Evolutionary conservation across 2,888 invertebrate species (phyloP), one percentile per base, ranked within the genome.

Genomic region (Caenorhabditis sulstoni): DNA sequence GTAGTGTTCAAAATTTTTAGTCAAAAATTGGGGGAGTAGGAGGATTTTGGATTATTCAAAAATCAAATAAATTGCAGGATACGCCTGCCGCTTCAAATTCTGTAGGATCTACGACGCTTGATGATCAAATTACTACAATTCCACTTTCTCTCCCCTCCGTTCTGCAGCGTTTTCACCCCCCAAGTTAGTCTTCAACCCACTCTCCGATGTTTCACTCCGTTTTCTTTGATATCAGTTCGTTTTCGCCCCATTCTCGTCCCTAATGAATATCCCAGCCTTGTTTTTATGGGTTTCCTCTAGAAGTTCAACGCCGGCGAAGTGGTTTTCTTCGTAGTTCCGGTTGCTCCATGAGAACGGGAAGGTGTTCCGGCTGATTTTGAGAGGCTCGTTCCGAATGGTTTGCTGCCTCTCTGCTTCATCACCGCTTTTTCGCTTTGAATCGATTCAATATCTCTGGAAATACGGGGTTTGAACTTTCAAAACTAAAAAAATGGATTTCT

Each of bases 51-150:
- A 22, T 37, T 37, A 52, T 16, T 12, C 7, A 55, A 22, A 53
- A 61, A 44, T 3, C 8, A 14, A 8, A 35, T 16, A 16, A 41
- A 7, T 77, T 85, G 44, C 77, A 87, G 87, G 87, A 81, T 87
- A 87, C 74, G 86, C 87, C 9, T 87, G 87, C 75, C 85, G 87
- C 57, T 87, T 87, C 84, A 87, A 87, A 78, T 87, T 87, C 79
- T 87, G 87, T 77, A 85, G 87, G 35, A 87, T 87, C 65, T 87
- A 85, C 76, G 86, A 86, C 52, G 84, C 86, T 23, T 85, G 64
- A 80, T 49, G 50, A 52, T 16, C 12, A 39, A 29, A 29, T 29
- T 29, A 7, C 7, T 41, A 7, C 18, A 39, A 58, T 50, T 55
- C 47, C 59, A 55, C 23, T 29, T 16, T 57, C 12, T 20, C 20